A percentile compares a stretch with the other conserved stretches of the same genome.
Conservation (phyloP, 1,140 invertebrate species). For the Chelonus insularis region DNA sequence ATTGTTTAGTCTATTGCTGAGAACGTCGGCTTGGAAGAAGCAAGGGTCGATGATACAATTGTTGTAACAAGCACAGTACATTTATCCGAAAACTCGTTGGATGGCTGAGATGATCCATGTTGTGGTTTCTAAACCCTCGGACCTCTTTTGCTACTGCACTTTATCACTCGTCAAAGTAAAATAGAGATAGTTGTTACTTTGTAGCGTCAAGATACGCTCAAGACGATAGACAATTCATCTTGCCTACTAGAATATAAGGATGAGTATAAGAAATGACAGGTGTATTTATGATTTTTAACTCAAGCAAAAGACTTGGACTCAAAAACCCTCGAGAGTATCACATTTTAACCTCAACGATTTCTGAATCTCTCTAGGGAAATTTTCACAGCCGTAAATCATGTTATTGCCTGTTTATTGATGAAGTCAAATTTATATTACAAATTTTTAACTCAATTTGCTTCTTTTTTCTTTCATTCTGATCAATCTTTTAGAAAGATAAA, state of each 20-base stretch:
- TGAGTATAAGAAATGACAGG: not conserved
- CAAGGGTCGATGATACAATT: constrained; percentile 12
- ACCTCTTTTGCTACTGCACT: constrained; percentile 8
- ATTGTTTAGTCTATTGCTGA: not conserved
- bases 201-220: constrained; percentile 1
- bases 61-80: not conserved
- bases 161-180: constrained; percentile 22
- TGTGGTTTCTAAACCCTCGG: not conserved
- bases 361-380: not conserved
- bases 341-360: not conserved
- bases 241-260: not conserved
- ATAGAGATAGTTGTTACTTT: constrained; percentile 5
- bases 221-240: constrained; percentile 20
- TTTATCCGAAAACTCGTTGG: constrained; percentile 3
- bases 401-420: not conserved
- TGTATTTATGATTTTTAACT: constrained; percentile 1
- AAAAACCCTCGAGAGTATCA: not conserved
- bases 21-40: not conserved
- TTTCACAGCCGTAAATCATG: not conserved
- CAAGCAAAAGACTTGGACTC: not conserved
- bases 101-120: not conserved
- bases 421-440: too few species aligned
- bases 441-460: too few species aligned
- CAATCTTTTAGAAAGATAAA: too few species aligned
- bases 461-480: too few species aligned